Base-by-base conservation (phyloP, 2,888 invertebrate species). In the Pristionchus fissidentatus region DNA sequence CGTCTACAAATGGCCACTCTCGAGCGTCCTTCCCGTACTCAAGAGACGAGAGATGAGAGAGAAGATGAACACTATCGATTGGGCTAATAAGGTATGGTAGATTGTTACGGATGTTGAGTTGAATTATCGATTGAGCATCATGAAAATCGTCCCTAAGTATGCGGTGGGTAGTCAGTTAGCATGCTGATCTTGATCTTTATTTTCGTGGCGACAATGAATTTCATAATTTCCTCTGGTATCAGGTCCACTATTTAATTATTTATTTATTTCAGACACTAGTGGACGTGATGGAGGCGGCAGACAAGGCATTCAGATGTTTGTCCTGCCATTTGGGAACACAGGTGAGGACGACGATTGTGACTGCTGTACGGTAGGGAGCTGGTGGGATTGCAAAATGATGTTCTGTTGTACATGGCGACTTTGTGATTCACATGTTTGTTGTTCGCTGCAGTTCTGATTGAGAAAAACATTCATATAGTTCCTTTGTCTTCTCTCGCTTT, bases 231-330 rank as follows among this genome's bases (percentile, higher is more conserved):
- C 52, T 80, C 35, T 86, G 46, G 43, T 43, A n/a, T n/a, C n/a
- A n/a, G n/a, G n/a, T n/a, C n/a, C n/a, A n/a, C 19, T 49, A 19
- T 15, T 49, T 49, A 15, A 15, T 49, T 49, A 49, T 15, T 32
- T 52, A 75, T 81, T 29, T 55, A 29, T 83, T 88, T 83, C 85
- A 88, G 87, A 85, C 87, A 10, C 85, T 89, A 83, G 89, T 86
- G 84, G 90, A 94, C 93, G 94, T 95, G 3, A 93, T 93, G 90
- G 93, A 93, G 66, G 94, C 95, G 93, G 95, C 96, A 1, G 95
- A 95, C 89, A 96, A 95, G 88, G 97, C 97, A 92, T 97, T 97
- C 90, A 95, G 95, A 88, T 96, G 97, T 0, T 93, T 98, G 7
- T 96, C 96, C 77, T 95, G 96, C 89, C 95, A 97, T 86, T 94